phyloP scores from a whole-genome alignment of 2,888 invertebrate genomes.

The Thumatha senex region DNA sequence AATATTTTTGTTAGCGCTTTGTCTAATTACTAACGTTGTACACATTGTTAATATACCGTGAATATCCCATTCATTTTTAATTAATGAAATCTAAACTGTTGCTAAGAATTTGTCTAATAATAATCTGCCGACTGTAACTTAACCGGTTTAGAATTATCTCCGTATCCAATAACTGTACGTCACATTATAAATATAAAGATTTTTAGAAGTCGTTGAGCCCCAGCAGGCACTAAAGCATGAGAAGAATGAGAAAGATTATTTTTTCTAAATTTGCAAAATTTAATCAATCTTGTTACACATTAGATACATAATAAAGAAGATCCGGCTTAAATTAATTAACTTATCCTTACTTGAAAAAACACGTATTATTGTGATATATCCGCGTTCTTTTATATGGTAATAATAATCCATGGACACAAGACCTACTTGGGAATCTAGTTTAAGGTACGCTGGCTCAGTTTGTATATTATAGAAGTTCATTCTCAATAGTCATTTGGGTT shows the following conservation, averaged over 20 bases:
- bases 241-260: conserved; percentile 7
- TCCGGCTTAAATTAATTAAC: neutral
- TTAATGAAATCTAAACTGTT: neutral
- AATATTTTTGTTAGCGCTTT: too few species aligned
- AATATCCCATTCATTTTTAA: neutral
- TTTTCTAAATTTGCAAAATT: conserved; percentile 2
- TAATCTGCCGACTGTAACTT: conserved; percentile 1
- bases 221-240: neutral
- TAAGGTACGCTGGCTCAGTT: too few species aligned
- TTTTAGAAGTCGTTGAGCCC: conserved; percentile 1
- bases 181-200: conserved; percentile 3
- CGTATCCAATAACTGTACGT: conserved; percentile 6
- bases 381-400: too few species aligned
- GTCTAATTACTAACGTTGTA: neutral
- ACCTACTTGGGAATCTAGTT: too few species aligned
- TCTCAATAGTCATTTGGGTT: too few species aligned
- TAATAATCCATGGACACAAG: too few species aligned
- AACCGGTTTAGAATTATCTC: conserved; percentile 6
- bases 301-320: neutral
- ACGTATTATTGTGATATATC: neutral
- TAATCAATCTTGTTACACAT: conserved; percentile 5
- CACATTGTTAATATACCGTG: neutral
- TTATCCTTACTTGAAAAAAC: neutral
- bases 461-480: too few species aligned
- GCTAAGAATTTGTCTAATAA: neutral